Conservation (phyloP, 2,888 invertebrate genomes). For the Plemyria rubiginata region DNA sequence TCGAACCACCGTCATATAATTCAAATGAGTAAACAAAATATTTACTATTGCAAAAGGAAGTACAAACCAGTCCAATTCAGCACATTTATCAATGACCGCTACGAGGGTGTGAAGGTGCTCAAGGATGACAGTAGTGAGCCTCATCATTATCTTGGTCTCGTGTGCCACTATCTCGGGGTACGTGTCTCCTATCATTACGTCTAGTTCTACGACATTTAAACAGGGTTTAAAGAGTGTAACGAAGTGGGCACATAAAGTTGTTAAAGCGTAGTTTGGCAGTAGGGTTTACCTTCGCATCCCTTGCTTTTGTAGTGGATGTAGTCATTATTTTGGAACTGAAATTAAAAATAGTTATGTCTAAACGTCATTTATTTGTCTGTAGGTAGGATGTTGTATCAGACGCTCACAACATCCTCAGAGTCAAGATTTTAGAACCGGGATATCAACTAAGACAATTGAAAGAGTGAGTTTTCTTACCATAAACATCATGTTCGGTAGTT, state of each 20-base stretch:
- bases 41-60: no score
- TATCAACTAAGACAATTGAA: background rate
- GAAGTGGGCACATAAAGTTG: background rate
- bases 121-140: constrained; percentile 86
- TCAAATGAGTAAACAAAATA: no score
- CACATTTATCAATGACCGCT: constrained; percentile 84
- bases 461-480: constrained; percentile 78
- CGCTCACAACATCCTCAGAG: no score
- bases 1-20: no score
- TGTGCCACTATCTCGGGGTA: constrained; percentile 91
- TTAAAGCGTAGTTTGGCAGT: no score
- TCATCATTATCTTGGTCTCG: constrained; percentile 91
- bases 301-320: constrained; percentile 89
- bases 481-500: constrained; percentile 88
- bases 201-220: constrained; percentile 85
- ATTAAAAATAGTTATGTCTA: constrained; percentile 23
- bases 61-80: constrained; percentile 74
- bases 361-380: background rate
- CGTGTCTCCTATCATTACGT: constrained; percentile 91
- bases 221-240: background rate
- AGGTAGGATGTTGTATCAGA: no score
- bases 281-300: constrained; percentile 84
- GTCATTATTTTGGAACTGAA: constrained; percentile 87
- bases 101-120: constrained; percentile 84
- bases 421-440: background rate